Conservation (phyloP, 2,888 invertebrate species). For the Antheraea assamensis region DNA sequence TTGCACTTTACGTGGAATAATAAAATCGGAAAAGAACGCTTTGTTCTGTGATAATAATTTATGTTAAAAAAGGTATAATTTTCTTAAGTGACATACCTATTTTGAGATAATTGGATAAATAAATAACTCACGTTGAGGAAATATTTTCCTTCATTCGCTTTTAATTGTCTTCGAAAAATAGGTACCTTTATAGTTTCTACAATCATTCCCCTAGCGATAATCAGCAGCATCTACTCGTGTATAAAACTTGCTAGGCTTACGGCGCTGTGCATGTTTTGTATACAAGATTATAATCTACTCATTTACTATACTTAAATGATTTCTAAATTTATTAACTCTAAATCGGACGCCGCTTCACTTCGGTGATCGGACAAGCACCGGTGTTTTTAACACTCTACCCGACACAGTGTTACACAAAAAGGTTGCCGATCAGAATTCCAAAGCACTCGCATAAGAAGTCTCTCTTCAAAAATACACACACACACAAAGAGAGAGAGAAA, state of each 20-base stretch:
- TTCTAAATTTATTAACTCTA: no score
- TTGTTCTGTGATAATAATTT: not conserved
- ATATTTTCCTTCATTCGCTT: not conserved
- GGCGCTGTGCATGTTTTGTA: no score
- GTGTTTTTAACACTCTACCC: no score
- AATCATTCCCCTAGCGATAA: not conserved
- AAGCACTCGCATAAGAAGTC: no score
- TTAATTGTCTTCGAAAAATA: not conserved
- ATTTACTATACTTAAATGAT: no score
- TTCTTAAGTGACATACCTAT: not conserved
- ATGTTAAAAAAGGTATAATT: not conserved
- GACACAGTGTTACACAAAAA: no score
- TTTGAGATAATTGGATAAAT: not conserved
- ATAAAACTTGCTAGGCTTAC: not conserved
- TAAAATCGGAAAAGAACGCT: not conserved
- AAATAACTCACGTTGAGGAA: not conserved
- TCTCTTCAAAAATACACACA: no score
- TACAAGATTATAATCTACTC: no score
- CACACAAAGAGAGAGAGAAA: no score
- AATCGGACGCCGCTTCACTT: no score
- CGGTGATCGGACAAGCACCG: no score
- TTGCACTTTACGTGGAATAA: not conserved
- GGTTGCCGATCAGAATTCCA: no score
- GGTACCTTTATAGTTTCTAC: not conserved
- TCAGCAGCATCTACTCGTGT: not conserved